Conservation (phyloP, 2,113 vertebrate genomes). For the Spizaetus ornatus region DNA sequence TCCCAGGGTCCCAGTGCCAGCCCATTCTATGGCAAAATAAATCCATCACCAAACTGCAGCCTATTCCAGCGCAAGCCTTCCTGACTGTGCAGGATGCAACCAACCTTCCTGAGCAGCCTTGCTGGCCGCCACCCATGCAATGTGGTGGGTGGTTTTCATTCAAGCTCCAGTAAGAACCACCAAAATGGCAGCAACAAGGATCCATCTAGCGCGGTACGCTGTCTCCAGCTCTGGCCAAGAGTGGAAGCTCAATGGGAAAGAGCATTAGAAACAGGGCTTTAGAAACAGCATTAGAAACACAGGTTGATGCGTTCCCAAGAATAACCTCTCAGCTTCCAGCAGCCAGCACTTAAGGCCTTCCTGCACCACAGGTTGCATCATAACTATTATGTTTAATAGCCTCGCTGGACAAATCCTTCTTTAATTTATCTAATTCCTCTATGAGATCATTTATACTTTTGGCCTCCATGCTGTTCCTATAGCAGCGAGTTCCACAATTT, state of each 20-base stretch:
- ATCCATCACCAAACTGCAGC: background rate
- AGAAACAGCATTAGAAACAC: background rate
- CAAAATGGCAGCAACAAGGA: background rate
- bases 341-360: conserved; percentile 14
- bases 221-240: background rate
- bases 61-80: background rate
- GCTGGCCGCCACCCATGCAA: background rate
- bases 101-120: background rate
- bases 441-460: conserved; percentile 35
- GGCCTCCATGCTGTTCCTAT: background rate
- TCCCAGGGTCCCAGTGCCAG: background rate
- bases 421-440: conserved; percentile 52
- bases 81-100: background rate
- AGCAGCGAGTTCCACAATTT: background rate
- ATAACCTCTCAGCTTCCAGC: conserved; percentile 3
- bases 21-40: background rate
- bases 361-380: conserved; percentile 28
- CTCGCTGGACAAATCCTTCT: conserved; percentile 30
- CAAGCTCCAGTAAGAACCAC: background rate
- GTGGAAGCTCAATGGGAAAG: background rate
- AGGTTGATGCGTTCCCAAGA: conserved; percentile 9
- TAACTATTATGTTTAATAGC: conserved; percentile 49
- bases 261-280: background rate
- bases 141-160: background rate
- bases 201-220: background rate